A percentile compares a stretch with the other conserved stretches of the same genome.
Evolutionary conservation across 2,797 vertebrate species (phyloP).

Genomic region (Melanitta fusca): DNA sequence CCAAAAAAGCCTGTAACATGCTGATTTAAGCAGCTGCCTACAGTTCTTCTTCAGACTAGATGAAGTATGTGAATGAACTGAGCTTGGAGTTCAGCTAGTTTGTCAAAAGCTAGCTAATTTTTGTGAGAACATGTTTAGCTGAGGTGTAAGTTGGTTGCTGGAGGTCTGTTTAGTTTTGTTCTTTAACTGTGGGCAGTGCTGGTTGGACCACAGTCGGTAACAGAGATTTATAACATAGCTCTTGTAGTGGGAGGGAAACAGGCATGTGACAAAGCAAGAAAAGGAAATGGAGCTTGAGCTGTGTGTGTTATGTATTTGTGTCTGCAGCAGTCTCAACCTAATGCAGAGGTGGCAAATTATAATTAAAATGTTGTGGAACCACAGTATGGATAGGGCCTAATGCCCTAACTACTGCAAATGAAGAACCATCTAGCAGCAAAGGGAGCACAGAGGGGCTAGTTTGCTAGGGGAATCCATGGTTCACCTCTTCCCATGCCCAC

Average conservation of each 20-base stretch:
- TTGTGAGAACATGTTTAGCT: neutral
- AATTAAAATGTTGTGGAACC: neutral
- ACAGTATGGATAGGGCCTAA: neutral
- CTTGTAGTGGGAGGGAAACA: neutral
- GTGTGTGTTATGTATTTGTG: neutral
- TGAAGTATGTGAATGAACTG: neutral
- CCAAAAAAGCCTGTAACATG: neutral
- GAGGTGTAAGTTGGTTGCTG: accelerated
- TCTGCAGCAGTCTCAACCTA: neutral
- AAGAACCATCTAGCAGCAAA: neutral
- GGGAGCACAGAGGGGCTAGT: neutral
- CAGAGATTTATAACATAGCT: neutral
- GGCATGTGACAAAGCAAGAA: neutral
- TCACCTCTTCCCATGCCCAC: neutral
- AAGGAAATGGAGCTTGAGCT: neutral
- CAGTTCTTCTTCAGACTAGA: neutral
- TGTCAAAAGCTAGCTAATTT: neutral
- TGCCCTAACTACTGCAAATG: neutral
- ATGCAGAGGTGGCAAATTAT: neutral
- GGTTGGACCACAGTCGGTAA: neutral
- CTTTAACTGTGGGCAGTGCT: neutral
- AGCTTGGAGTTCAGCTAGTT: neutral
- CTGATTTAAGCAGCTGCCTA: neutral
- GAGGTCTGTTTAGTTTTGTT: neutral
- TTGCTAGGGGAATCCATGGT: neutral